Conservation (phyloP, 2,797 vertebrate species). For the Tenualosa ilisha region DNA sequence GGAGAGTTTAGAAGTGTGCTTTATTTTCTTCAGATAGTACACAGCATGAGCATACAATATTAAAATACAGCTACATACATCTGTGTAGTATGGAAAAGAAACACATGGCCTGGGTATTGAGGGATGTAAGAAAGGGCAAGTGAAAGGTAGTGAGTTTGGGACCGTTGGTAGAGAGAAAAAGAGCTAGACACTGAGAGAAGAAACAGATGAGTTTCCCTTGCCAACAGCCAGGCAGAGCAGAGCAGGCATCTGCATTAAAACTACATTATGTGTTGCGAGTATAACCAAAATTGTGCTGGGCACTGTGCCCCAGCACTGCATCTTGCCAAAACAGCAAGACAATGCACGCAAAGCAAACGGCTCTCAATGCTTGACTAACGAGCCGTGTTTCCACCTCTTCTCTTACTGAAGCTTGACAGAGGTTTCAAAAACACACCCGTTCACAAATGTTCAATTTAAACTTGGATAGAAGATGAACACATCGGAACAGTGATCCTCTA, state of each 20-base stretch:
- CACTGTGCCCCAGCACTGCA: background rate
- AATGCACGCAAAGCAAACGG: background rate
- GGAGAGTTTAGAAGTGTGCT: no score
- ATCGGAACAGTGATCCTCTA: background rate
- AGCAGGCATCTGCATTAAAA: background rate
- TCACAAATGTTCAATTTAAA: background rate
- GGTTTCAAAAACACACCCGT: background rate
- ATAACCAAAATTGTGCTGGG: background rate
- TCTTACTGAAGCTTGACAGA: background rate
- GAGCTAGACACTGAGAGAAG: background rate
- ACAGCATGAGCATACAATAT: no score
- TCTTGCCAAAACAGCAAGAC: background rate
- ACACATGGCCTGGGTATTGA: background rate
- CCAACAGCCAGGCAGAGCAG: background rate
- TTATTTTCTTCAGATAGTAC: no score
- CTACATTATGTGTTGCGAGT: background rate
- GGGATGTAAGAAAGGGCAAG: background rate
- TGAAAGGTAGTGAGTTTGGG: background rate
- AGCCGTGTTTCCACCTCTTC: background rate
- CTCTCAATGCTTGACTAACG: background rate
- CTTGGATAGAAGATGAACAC: background rate
- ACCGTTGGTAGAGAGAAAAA: background rate
- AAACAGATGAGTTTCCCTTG: background rate
- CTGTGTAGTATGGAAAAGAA: background rate
- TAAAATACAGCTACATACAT: no score